Conservation (phyloP, 2,888 invertebrate species). For the Xylocampa areola region DNA sequence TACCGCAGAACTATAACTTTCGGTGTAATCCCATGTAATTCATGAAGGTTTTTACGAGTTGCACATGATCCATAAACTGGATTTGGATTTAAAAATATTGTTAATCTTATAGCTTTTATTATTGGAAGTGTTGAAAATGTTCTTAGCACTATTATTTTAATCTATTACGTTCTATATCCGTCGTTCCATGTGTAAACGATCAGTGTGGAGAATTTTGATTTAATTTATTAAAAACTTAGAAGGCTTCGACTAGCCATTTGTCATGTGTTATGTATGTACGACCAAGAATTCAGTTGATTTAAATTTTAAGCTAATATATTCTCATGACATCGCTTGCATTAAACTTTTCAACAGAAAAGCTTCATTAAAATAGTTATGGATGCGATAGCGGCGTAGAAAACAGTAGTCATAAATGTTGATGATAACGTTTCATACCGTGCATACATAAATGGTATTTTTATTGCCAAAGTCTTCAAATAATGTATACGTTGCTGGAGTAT, state of each 20-base stretch:
- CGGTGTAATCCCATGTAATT: slow-evolving; percentile 81
- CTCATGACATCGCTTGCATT: slow-evolving; percentile 33
- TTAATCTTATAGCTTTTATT: slow-evolving; percentile 59
- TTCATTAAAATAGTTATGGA: slow-evolving; percentile 39
- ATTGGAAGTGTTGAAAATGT: slow-evolving; percentile 58
- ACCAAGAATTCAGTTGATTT: slow-evolving; percentile 39
- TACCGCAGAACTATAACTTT: slow-evolving; percentile 86
- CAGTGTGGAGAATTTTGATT: slow-evolving; percentile 41
- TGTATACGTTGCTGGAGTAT: slow-evolving; percentile 15
- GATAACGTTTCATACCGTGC: slow-evolving; percentile 30
- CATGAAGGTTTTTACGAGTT: slow-evolving; percentile 79
- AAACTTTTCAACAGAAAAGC: slow-evolving; percentile 44
- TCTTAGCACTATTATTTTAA: slow-evolving; percentile 54
- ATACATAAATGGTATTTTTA: slow-evolving; percentile 24
- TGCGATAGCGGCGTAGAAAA: slow-evolving; percentile 39
- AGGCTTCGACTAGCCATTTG: slow-evolving; percentile 36
- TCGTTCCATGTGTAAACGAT: slow-evolving; percentile 44
- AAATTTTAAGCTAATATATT: slow-evolving; percentile 51
- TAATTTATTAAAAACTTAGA: slow-evolving; percentile 44
- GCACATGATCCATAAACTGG: slow-evolving; percentile 73
- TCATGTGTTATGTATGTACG: slow-evolving; percentile 43
- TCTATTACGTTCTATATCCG: slow-evolving; percentile 54
- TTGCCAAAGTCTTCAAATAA: slow-evolving; percentile 15
- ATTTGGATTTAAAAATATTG: slow-evolving; percentile 67
- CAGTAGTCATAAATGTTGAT: slow-evolving; percentile 38